Evolutionary conservation across 2,888 invertebrate genomes (phyloP), one percentile per base, ranked within the genome.

Genomic region (Diarsia rubi): DNA sequence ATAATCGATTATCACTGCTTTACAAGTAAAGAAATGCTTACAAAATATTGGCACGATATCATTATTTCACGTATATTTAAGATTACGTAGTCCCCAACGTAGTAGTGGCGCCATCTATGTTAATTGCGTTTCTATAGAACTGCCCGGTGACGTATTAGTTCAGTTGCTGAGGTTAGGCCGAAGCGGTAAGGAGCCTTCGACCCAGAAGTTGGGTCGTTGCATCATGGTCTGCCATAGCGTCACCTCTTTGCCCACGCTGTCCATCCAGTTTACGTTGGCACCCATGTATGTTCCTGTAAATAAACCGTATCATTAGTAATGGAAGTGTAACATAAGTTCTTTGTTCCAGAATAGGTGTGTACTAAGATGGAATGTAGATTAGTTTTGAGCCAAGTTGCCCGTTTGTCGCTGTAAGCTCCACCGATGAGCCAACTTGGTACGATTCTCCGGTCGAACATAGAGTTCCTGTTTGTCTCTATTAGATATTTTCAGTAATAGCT

Each of bases 171-270:
- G 96, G 77, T 98, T 98, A 65, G 99, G 98, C 89, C 99, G 97
- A 60, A 99, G 97, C 8, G 98, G 97, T 64, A 99, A 96, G 78
- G 98, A 98, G 76, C 99, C 99, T 95, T 99, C 99, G n/a, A 99
- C 99, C 99, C 99, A 99, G 94, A 99, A 98, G 95, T 99, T 99
- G 49, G 99, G 99, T 80, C 98, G 97, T 90, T 99, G 98, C 91
- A 99, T 96, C 99, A 99, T 99, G 82, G 98, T 98, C 91, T 99
- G 98, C 99, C 99, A 99, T 16, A 99, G 95, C 0, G 98, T 97
- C 49, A 98, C 97, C 94, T 99, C 99, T 89, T 98, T 98, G 70
- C 99, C 99, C 16, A 97, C 97, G 66, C 99, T 98, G 95, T 99
- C 99, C 99, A 99, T 99, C 99, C 99, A 99, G 88, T 99, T 99